Evolutionary conservation across 2,888 invertebrate species (phyloP).

Genomic region (Lasioglossum oenotherae): DNA sequence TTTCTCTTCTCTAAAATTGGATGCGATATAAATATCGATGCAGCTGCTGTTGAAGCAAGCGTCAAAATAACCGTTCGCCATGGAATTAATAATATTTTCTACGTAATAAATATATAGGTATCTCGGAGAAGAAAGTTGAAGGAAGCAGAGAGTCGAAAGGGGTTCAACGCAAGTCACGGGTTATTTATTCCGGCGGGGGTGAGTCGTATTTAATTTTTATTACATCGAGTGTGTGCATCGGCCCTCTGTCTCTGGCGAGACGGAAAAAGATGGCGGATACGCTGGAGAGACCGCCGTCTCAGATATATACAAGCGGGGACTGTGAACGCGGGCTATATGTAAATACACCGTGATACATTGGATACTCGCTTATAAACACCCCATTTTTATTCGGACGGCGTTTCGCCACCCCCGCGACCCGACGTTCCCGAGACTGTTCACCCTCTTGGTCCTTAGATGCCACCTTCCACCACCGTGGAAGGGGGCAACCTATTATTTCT

Average conservation of each 20-base stretch:
- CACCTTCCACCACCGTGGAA: constrained; percentile 34
- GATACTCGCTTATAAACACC: constrained; percentile 85
- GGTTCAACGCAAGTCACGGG: constrained; percentile 38
- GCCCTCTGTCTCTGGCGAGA: constrained; percentile 55
- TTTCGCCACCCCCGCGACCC: constrained; percentile 77
- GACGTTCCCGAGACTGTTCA: constrained; percentile 52
- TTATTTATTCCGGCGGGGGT: constrained; percentile 75
- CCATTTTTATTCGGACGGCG: constrained; percentile 84
- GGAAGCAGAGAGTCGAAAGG: not conserved
- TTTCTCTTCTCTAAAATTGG: too few species aligned
- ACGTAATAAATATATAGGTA: not conserved
- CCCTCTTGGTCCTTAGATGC: constrained; percentile 55
- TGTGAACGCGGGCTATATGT: constrained; percentile 81
- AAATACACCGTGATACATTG: constrained; percentile 84
- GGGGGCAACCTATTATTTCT: constrained; percentile 77
- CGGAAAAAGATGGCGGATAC: constrained; percentile 39
- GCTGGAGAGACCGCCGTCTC: constrained; percentile 53
- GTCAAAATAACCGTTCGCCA: not conserved
- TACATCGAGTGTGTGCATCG: constrained; percentile 78
- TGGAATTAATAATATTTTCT: not conserved
- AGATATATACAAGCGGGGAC: constrained; percentile 75
- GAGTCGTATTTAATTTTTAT: constrained; percentile 84
- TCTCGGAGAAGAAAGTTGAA: not conserved
- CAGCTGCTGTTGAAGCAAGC: too few species aligned
- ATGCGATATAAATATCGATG: too few species aligned